Evolutionary conservation across 2,113 vertebrate genomes (phyloP), one percentile per base, ranked within the genome.

Genomic region (Ailurus styani): DNA sequence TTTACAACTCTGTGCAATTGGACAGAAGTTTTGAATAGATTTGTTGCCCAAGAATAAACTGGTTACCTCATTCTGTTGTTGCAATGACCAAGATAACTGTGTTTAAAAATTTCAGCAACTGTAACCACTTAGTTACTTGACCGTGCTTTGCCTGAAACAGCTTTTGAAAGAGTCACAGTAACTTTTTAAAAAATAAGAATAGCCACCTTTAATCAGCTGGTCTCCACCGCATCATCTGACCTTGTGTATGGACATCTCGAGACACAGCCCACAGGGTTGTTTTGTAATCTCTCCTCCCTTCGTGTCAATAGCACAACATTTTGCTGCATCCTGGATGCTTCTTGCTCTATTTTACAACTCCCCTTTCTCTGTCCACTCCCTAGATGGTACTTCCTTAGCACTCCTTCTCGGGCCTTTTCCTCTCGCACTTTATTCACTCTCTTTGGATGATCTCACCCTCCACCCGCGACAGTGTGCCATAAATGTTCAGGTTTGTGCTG

Each of bases 81-180:
- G 47, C 96, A 97, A 95, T 88, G 25, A 77, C 42, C 42, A 87
- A 45, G 4, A 90, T 54, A 90, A 96, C 40, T 47, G 37, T 18
- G 27, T 40, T 97, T 21, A 52, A 86, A 96, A 90, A 55, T 89
- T 94, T 55, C 64, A 82, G 25, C 47, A 92, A 72, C 37, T 23
- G 17, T 90, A 60, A 78, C 37, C 14, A 62, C 50, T 87, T 87
- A 87, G 34, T 93, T 37, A 17, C 23, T 82, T 86, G 89, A 95
- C 37, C n/a, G 34, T 64, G 50, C 15, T 77, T 54, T 93, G 31
- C 42, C 55, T 95, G 37, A 55, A 85, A 87, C 34, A 79, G 27
- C 66, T 45, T 57, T 92, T 13, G 60, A 87, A 83, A 79, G 72
- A 55, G 10, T 81, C 73, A 79, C 50, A 82, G 62, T 34, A 88